Base-by-base conservation (phyloP, 1,140 invertebrate species). In the Acromyrmex charruanus region DNA sequence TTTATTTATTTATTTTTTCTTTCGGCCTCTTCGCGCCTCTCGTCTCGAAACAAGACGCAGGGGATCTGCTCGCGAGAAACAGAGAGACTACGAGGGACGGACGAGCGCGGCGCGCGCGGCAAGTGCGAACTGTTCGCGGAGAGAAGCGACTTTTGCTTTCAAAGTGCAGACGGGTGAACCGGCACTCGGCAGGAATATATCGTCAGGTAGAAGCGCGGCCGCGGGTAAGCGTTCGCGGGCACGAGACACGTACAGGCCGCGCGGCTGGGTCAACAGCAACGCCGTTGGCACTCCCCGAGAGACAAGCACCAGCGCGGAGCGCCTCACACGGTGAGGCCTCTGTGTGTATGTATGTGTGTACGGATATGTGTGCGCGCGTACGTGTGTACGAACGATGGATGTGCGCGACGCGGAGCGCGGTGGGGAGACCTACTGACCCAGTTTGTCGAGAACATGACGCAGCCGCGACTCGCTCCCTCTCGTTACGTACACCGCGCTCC, bases 361-460 rank as follows among this genome's bases (percentile, higher is more conserved):
- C 65, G 65, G 16, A 25, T 21, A 0, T 31, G 31, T 31, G 66
- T 49, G 25, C 39, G 39, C 31, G n/a, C 25, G 5, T 2, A 16
- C 25, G 71, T 90, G 79, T 90, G 87, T 61, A 85, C 79, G 69
- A 85, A 65, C 84, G 81, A 85, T 91, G 77, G 88, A 90, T 88
- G 91, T 92, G 77, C 88, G 9, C 39, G 87, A 75, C 44, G 85
- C 44, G 74, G 65, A 12, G 69, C 68, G 81, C 61, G 87, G 93
- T 93, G 94, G 94, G 94, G 94, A 94, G 95, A 95, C 94, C 95
- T 93, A 95, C 94, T 95, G 94, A 95, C 95, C 94, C 88, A 95
- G 93, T 95, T 95, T 90, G 94, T 90, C 91, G 93, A 93, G 93
- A 95, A 95, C 94, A 95, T 95, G 95, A 95, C 95, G 95, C 94